Evolutionary conservation across 2,797 vertebrate species (phyloP).

Genomic region (Takifugu ocellatus): DNA sequence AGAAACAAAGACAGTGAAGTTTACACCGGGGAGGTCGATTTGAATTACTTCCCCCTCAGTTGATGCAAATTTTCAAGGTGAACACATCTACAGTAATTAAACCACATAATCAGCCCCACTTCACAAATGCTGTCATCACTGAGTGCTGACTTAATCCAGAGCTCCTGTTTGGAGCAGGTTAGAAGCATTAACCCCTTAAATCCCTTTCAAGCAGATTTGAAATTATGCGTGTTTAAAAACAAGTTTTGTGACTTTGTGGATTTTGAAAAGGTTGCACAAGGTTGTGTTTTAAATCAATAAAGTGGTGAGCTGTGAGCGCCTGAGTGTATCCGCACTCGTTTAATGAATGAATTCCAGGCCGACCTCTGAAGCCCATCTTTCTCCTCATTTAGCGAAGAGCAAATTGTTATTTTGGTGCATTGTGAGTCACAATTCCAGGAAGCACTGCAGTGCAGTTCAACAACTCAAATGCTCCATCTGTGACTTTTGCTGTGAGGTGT

Average conservation of each 20-base stretch:
- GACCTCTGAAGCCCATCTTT: neutral
- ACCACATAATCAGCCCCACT: conserved; percentile 20
- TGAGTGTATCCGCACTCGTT: conserved; percentile 1
- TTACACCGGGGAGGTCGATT: conserved; percentile 2
- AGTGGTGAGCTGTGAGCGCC: neutral
- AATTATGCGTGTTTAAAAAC: too few species aligned
- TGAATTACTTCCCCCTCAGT: neutral
- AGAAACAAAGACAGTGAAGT: neutral
- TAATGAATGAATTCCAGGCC: conserved; percentile 4
- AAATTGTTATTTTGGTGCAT: conserved; percentile 7
- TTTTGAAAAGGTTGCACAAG: neutral
- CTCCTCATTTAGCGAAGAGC: conserved; percentile 1
- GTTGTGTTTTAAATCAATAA: neutral
- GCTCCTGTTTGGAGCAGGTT: conserved; percentile 4
- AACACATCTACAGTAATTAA: conserved; percentile 11
- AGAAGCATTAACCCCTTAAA: conserved; percentile 12
- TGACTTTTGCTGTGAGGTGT: neutral
- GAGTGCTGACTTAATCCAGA: conserved; percentile 16
- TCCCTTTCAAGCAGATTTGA: conserved; percentile 8
- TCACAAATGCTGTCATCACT: conserved; percentile 26
- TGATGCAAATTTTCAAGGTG: conserved; percentile 8
- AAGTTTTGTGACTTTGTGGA: too few species aligned
- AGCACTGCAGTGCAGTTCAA: neutral
- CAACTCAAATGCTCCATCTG: neutral
- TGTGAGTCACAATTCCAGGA: conserved; percentile 1